Evolutionary conservation across 2,888 invertebrate species (phyloP), one percentile per base, ranked within the genome.

Genomic region (Yponomeuta sedellus): DNA sequence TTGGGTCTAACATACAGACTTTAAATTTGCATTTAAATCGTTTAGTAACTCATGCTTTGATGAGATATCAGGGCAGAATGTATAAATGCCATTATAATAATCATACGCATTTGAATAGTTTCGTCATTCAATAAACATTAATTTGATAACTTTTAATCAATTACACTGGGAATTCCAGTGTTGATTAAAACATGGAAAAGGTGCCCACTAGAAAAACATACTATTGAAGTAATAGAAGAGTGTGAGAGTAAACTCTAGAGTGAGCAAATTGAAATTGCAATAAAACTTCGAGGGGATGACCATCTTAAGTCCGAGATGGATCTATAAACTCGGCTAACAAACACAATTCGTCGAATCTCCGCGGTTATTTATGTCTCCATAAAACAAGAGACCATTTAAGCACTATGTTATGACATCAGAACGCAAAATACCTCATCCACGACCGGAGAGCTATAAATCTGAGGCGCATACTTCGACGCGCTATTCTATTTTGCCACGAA

Each of bases 341-440:
- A 64, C 56, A 11, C 71, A 77, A 81, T 88, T 88, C 87, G 79
- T 74, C 72, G 82, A 82, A 84, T 75, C 78, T 74, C 73, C 79
- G 82, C 83, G 82, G 78, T 80, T 70, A 75, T 73, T 78, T 77
- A 81, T 78, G 79, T 86, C 81, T 82, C 81, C 80, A 82, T 83
- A 83, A 82, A 80, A 73, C 72, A 76, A 72, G 74, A 77, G 73
- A 77, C 76, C 73, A 77, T 75, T 78, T 86, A 87, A 88, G 44
- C 44, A 88, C 86, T 83, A 86, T 82, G 80, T 82, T 85, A 80
- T 80, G 82, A 80, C 80, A 77, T 78, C 76, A 76, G 78, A 82
- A 78, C 81, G 71, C 71, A 75, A 82, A 78, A 80, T 77, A 84
- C 82, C 78, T 76, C 77, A 69, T 79, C 44, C 76, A 78, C 73